Percentiles rank a stretch among this genome's conserved stretches.
Evolutionary conservation across 1,140 invertebrate genomes (phyloP).

Genomic region (Hyles euphorbiae): DNA sequence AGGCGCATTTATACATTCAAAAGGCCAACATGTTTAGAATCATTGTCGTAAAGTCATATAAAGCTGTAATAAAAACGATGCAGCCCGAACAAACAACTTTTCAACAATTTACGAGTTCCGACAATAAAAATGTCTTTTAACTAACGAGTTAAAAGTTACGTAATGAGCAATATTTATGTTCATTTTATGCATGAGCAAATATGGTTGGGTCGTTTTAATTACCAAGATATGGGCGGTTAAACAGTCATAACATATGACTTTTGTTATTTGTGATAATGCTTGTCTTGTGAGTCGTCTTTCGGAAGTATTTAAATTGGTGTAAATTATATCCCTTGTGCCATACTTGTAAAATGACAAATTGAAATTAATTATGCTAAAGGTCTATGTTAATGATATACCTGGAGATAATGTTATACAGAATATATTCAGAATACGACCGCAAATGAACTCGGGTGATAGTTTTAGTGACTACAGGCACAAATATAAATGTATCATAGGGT

Average conservation of each 20-base stretch:
- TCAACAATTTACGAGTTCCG: conserved; percentile 10
- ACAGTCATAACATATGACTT: conserved; percentile 14
- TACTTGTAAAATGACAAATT: too few species aligned
- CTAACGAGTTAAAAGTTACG: conserved; percentile 11
- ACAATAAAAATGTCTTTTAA: conserved; percentile 14
- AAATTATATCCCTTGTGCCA: too few species aligned
- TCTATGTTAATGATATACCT: too few species aligned
- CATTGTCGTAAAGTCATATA: conserved; percentile 17
- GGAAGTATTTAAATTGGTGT: not conserved
- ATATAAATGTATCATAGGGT: too few species aligned
- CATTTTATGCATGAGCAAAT: conserved; percentile 55
- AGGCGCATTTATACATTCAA: not conserved
- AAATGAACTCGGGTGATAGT: too few species aligned
- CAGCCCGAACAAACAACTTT: conserved; percentile 14
- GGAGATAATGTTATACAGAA: too few species aligned
- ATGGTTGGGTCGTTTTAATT: conserved; percentile 32
- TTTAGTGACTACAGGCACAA: too few species aligned
- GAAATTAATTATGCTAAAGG: too few species aligned
- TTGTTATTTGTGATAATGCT: conserved; percentile 3
- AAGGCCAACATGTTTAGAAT: too few species aligned
- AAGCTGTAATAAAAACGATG: conserved; percentile 9
- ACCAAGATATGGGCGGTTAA: conserved; percentile 15
- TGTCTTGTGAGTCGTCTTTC: not conserved
- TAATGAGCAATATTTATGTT: conserved; percentile 41
- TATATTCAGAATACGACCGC: too few species aligned